A percentile compares a stretch with the other conserved stretches of the same genome.
Evolutionary conservation across 23 tunicate species (phyloP).

Genomic region (Diplosoma virens): DNA sequence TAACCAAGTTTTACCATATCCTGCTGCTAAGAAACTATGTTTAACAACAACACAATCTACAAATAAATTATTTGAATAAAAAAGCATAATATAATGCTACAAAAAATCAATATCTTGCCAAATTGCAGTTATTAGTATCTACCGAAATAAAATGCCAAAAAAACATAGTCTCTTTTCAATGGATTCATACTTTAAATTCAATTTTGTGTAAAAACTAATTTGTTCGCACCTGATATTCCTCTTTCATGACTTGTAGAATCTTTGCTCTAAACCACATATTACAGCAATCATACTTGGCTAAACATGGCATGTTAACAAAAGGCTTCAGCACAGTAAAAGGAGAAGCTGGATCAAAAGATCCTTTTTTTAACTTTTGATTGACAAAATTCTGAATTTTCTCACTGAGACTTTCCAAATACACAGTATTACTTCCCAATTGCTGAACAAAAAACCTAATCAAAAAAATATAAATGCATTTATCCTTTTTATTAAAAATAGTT

Average conservation of each 20-base stretch:
- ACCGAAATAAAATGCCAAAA: too few relatives aligned
- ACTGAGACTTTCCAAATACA: slow-evolving; percentile 36
- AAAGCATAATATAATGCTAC: too few relatives aligned
- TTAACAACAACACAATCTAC: too few relatives aligned
- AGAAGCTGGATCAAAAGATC: slow-evolving; percentile 23
- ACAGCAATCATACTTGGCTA: slow-evolving; percentile 42
- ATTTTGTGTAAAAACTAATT: too few relatives aligned
- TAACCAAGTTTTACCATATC: too few relatives aligned
- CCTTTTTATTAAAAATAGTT: neutral
- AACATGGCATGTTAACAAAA: slow-evolving; percentile 21
- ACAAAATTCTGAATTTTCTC: slow-evolving; percentile 53
- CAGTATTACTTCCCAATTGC: slow-evolving; percentile 40
- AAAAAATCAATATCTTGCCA: too few relatives aligned
- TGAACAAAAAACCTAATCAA: slow-evolving; percentile 61
- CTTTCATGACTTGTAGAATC: slow-evolving; percentile 25
- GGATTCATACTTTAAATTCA: too few relatives aligned
- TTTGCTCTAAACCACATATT: slow-evolving; percentile 60
- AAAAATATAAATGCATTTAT: neutral
- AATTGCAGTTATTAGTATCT: too few relatives aligned
- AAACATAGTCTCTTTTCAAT: too few relatives aligned
- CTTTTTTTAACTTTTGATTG: neutral
- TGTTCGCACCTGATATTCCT: slow-evolving; percentile 28
- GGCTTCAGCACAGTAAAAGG: slow-evolving; percentile 30
- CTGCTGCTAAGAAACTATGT: too few relatives aligned
- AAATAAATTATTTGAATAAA: too few relatives aligned